Evolutionary conservation across 2,888 invertebrate genomes (phyloP), one percentile per base, ranked within the genome.

Genomic region (Euproctis similis): DNA sequence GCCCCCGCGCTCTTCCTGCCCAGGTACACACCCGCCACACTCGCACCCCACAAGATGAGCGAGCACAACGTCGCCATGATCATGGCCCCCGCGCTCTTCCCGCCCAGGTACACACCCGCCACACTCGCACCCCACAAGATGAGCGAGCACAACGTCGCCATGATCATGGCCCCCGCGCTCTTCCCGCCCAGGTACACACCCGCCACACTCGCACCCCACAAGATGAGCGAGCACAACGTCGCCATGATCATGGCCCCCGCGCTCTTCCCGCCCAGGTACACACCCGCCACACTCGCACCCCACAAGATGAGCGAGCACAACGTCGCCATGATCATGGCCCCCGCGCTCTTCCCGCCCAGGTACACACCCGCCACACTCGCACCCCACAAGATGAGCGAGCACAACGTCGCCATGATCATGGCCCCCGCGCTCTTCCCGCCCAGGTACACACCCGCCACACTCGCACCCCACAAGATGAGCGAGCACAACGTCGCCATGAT

Each of bases 241-340:
- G 94, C 95, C 1, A 85, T 93, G 34, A 89, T 94, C 50, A 89
- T n/a, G n/a, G n/a, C n/a, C n/a, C n/a, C 91, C 39, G 72, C 97
- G 43, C 74, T 97, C 46, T 86, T 87, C n/a, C 94, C 96, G 53
- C 88, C 95, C 43, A 87, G 89, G 28, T 86, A 89, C 53, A 89
- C 97, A n/a, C 28, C 89, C 91, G 2, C 88, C 89, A 24, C 86
- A 90, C 50, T 87, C 90, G 51, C 81, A 87, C 46, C 77, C 86
- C 46, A 97, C 76, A 92, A 95, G 78, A 97, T 97, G 97, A 92
- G 90, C 50, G 87, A 93, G 38, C 94, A 94, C 66, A 97, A 96
- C 67, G 95, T 97, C 19, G 93, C 96, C 16, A 96, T 96, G 90
- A 96, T 97, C 51, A 93, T 96, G 46, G 96, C 96, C 8, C 97